Evolutionary conservation across 2,888 invertebrate genomes (phyloP).

Genomic region (Hirudinaria manillensis): DNA sequence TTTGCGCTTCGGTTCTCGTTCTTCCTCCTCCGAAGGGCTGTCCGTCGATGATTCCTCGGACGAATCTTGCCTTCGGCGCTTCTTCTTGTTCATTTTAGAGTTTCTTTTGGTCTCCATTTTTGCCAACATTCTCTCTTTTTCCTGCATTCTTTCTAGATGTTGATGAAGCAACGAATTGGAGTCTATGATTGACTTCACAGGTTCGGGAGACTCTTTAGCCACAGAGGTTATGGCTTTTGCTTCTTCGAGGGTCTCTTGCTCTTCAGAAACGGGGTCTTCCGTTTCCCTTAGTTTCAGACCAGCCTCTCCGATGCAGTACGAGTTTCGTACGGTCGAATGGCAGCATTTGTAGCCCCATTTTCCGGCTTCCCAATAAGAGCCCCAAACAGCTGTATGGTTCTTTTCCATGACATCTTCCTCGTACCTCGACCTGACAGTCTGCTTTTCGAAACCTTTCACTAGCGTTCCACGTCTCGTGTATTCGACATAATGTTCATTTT

Average conservation of each 20-base stretch:
- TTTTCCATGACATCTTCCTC: constrained; percentile 86
- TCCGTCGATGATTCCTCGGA: no score
- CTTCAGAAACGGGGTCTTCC: not conserved
- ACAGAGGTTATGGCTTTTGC: not conserved
- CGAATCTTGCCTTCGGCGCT: no score
- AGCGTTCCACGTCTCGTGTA: constrained; percentile 85
- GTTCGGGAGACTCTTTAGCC: no score
- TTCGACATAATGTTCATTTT: constrained; percentile 87
- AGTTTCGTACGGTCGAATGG: constrained; percentile 69
- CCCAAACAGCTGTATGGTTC: constrained; percentile 92
- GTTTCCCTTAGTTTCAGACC: constrained; percentile 50
- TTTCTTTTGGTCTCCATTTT: not conserved
- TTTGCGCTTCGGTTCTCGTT: no score
- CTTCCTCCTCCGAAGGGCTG: no score
- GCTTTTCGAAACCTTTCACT: constrained; percentile 75
- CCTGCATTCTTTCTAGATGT: not conserved
- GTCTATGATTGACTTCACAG: not conserved
- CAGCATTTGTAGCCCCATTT: constrained; percentile 96
- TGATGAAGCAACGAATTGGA: not conserved
- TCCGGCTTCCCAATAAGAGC: constrained; percentile 86
- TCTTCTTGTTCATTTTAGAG: no score
- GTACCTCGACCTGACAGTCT: constrained; percentile 76
- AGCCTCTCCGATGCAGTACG: constrained; percentile 56
- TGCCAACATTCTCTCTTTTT: not conserved
- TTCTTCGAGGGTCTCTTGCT: not conserved